phyloP scores from a whole-genome alignment of 1,140 invertebrate genomes.

The Drosophila hydei region DNA sequence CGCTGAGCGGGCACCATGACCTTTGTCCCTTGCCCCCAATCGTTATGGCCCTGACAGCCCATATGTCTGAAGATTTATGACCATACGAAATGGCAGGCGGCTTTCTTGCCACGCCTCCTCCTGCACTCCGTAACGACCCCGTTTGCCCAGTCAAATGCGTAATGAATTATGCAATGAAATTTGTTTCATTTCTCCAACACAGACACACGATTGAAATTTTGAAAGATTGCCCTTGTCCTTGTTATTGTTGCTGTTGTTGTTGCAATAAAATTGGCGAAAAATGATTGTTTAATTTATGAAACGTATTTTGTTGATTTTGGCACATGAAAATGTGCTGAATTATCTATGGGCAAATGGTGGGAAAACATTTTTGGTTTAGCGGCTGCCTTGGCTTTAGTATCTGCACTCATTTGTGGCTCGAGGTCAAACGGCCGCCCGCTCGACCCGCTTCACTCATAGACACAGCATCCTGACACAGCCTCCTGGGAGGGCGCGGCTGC shows the following conservation, averaged over 20 bases:
- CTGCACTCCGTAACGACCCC: slow-evolving; percentile 3
- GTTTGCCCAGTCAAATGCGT: slow-evolving; percentile 9
- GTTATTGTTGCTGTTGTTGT: slow-evolving; percentile 27
- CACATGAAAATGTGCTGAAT: slow-evolving; percentile 9
- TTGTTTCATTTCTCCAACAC: slow-evolving; percentile 67
- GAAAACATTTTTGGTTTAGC: slow-evolving; percentile 33
- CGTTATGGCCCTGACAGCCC: slow-evolving; percentile 63
- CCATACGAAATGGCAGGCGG: slow-evolving; percentile 63
- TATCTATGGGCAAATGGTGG: background rate
- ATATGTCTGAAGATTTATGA: slow-evolving; percentile 78
- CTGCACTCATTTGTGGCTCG: slow-evolving; percentile 40
- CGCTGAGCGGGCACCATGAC: slow-evolving; percentile 15
- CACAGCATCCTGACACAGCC: slow-evolving; percentile 12
- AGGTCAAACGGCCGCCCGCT: slow-evolving; percentile 23
- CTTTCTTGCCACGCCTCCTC: slow-evolving; percentile 18
- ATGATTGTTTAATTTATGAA: slow-evolving; percentile 65
- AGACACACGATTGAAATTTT: slow-evolving; percentile 32
- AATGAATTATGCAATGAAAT: slow-evolving; percentile 81
- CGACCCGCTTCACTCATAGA: background rate
- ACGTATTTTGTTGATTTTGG: slow-evolving; percentile 29
- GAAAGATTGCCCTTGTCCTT: slow-evolving; percentile 23
- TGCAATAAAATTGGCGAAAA: slow-evolving; percentile 63
- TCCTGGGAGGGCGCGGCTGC: slow-evolving; percentile 4
- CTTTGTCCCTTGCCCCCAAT: background rate
- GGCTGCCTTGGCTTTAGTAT: slow-evolving; percentile 22